Evolutionary conservation across 2,113 vertebrate genomes (phyloP), one percentile per base, ranked within the genome.

Genomic region (Formicarius rufipectus): DNA sequence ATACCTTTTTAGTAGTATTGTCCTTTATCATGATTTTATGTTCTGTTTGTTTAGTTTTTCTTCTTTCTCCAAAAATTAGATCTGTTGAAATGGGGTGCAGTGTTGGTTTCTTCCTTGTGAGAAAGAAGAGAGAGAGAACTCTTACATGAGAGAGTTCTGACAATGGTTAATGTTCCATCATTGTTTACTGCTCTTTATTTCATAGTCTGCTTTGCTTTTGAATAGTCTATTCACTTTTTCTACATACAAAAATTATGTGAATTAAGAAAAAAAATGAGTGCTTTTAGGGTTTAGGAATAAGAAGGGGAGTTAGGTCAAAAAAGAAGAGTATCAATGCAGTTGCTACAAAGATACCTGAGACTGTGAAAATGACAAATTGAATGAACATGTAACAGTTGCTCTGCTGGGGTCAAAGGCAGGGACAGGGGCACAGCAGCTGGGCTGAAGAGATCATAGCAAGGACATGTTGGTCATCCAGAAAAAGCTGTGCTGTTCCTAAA

Each of bases 161-260:
- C 37, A 33, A 6, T 83, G 39, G 24, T 62, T 4, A 33, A 12
- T 7, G 18, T 40, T 86, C 11, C 2, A 1, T 31, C 7, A 40
- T 63, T 76, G 39, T 35, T 56, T 59, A 44, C 25, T 90, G 37
- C 6, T 85, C 25, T 80, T 7, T 49, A 21, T 77, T 83, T 60
- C 60, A 66, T 19, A 76, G 31, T 49, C 8, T 76, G 10, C 28
- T 79, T 79, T 69, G 16, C 31, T 35, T 67, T 44, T 56, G 60
- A 4, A 53, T 47, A 12, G 35, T 63, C 62, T 31, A 39, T 6
- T 62, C 5, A 53, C 5, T 22, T 68, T 91, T 47, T 58, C 31
- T 45, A 23, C 8, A 3, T 37, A 53, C 4, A 75, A 78, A 79
- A 68, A 28, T 23, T 19, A 13, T 0, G 0, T 45, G 16, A 71